These are phyloP conservation scores for Caenorhabditis afra DNA, from an alignment of 2,888 invertebrate species.

Conservation along the genomic window DNA sequence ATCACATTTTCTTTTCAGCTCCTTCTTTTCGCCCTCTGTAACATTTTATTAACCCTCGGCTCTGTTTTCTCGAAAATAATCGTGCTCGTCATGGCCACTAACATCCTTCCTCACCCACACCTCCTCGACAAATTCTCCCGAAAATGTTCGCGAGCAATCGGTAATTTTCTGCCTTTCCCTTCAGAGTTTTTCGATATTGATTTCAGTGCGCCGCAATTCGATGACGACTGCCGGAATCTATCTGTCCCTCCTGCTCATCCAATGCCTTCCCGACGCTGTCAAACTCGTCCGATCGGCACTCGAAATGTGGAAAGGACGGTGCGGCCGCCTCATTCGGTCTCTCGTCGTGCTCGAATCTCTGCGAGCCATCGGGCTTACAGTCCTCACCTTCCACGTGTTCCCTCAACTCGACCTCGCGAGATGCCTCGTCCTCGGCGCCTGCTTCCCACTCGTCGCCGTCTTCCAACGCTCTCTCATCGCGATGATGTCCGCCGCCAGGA, in stretches of 20 bases:
- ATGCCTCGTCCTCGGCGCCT: slow-evolving; percentile 57
- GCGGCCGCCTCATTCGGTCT: slow-evolving; percentile 49
- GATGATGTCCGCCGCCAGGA: slow-evolving; percentile 45
- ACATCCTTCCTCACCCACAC: slow-evolving; percentile 59
- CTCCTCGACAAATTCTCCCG: slow-evolving; percentile 45
- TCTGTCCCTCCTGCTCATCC: slow-evolving; percentile 70
- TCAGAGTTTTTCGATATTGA: background rate
- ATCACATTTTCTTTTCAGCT: slow-evolving; percentile 63
- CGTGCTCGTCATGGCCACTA: slow-evolving; percentile 74
- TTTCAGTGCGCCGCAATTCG: slow-evolving; percentile 60
- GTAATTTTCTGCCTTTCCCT: slow-evolving; percentile 5
- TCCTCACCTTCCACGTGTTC: slow-evolving; percentile 67
- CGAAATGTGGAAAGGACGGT: slow-evolving; percentile 59
- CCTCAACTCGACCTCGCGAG: slow-evolving; percentile 67
- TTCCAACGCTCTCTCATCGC: slow-evolving; percentile 55
- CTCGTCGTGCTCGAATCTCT: slow-evolving; percentile 70
- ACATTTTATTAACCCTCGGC: slow-evolving; percentile 69
- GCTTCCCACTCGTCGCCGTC: slow-evolving; percentile 62
- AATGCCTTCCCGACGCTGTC: slow-evolving; percentile 73
- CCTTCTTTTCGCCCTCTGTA: slow-evolving; percentile 68
- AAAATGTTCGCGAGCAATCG: slow-evolving; percentile 43
- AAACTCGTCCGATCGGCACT: slow-evolving; percentile 63
- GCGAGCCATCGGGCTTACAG: slow-evolving; percentile 70
- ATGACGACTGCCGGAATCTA: slow-evolving; percentile 65
- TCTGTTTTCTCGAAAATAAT: slow-evolving; percentile 72